Evolutionary conservation across 2,888 invertebrate genomes (phyloP).

Genomic region (Drosophila setosimentum): DNA sequence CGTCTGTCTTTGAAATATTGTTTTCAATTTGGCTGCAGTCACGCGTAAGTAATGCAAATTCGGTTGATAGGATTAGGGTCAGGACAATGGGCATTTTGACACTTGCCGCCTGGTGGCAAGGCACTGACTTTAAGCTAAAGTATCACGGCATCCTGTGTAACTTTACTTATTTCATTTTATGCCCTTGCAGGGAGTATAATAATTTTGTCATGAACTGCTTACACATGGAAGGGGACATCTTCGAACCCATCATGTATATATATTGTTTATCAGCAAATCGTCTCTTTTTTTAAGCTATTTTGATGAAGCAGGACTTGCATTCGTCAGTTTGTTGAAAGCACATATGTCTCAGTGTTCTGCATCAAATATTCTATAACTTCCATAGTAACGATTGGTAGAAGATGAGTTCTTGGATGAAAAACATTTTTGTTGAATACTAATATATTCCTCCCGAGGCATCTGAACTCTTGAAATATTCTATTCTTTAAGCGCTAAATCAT

Average conservation of each 20-base stretch:
- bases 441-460: background rate
- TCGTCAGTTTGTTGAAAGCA: too few relatives aligned
- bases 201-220: background rate
- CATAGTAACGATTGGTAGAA: too few relatives aligned
- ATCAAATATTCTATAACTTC: background rate
- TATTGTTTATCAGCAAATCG: background rate
- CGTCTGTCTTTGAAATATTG: constrained; percentile 23
- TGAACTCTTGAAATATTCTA: background rate
- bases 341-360: background rate
- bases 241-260: background rate
- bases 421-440: background rate
- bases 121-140: constrained; percentile 26
- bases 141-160: background rate
- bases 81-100: constrained; percentile 30
- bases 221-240: background rate
- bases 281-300: too few relatives aligned
- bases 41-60: constrained; percentile 71
- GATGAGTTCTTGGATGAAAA: background rate
- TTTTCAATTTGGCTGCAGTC: constrained; percentile 57
- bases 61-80: constrained; percentile 41
- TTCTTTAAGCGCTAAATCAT: background rate
- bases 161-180: background rate
- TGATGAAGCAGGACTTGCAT: too few relatives aligned
- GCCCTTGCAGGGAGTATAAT: background rate
- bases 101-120: constrained; percentile 34